A percentile compares a stretch with the other conserved stretches of the same genome.
Evolutionary conservation across 2,797 vertebrate genomes (phyloP).

Genomic region (Margarornis squamiger): DNA sequence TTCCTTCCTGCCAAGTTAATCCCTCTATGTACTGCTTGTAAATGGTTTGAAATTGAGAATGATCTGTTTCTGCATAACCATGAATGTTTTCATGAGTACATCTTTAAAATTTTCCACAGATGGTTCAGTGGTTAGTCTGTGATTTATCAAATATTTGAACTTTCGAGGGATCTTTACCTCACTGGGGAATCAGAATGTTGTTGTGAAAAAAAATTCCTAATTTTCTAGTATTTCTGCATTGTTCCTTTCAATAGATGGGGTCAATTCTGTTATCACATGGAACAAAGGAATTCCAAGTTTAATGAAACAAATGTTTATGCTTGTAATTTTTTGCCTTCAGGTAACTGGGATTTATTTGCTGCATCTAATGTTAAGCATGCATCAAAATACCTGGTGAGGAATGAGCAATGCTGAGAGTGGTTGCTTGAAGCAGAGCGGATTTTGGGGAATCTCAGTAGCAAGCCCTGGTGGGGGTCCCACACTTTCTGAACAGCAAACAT

Average conservation of each 20-base stretch:
- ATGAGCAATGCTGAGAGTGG: fast-evolving
- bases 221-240: background rate
- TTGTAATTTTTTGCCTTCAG: background rate
- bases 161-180: background rate
- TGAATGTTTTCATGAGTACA: background rate
- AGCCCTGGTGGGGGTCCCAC: fast-evolving
- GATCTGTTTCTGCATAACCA: background rate
- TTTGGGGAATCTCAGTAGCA: fast-evolving
- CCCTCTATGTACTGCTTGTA: background rate
- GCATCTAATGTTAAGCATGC: background rate
- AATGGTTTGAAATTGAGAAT: background rate
- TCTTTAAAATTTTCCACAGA: constrained; percentile 1
- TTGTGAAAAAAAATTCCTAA: background rate
- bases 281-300: background rate
- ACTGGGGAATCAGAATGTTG: background rate
- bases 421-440: background rate
- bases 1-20: background rate
- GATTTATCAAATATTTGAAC: constrained; percentile 16
- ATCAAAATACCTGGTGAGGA: background rate
- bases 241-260: background rate
- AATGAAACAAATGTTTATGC: background rate
- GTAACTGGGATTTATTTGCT: background rate
- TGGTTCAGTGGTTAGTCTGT: background rate
- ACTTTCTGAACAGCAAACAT: background rate
- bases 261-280: background rate